Percentiles rank a stretch among this genome's conserved stretches.
Evolutionary conservation across 2,888 invertebrate genomes (phyloP).

Genomic region (Thalpophila matura): DNA sequence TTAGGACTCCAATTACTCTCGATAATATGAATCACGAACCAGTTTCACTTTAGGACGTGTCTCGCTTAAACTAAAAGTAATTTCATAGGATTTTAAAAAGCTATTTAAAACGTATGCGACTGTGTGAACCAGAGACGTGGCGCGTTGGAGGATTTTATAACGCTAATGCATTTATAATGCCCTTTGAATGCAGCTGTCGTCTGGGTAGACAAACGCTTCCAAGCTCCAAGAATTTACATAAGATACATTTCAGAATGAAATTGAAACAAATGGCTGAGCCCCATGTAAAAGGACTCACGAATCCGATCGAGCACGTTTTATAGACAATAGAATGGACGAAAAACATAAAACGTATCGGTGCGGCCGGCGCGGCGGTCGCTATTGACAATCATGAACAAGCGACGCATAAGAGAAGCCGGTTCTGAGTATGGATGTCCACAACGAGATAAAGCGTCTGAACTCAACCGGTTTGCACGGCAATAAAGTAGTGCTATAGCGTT

Average conservation of each 20-base stretch:
- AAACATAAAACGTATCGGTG: conserved; percentile 58
- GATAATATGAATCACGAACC: conserved; percentile 28
- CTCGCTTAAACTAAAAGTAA: conserved; percentile 3
- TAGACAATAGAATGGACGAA: conserved; percentile 53
- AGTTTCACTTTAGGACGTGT: conserved; percentile 8
- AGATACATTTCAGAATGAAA: conserved; percentile 42
- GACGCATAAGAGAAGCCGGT: conserved; percentile 59
- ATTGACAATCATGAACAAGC: conserved; percentile 59
- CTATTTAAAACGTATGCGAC: conserved; percentile 10
- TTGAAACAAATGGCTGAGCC: conserved; percentile 30
- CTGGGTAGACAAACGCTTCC: conserved; percentile 41
- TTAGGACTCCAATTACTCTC: conserved; percentile 36
- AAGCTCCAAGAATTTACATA: conserved; percentile 35
- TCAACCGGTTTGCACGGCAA: conserved; percentile 74
- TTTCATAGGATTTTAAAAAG: conserved; percentile 9
- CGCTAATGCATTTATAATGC: conserved; percentile 82
- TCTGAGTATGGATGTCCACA: conserved; percentile 64
- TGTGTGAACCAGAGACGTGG: conserved; percentile 16
- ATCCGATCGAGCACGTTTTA: conserved; percentile 46
- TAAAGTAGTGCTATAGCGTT: conserved; percentile 81
- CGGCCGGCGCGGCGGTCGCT: conserved; percentile 34
- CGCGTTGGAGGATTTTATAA: conserved; percentile 41
- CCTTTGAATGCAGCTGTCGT: conserved; percentile 67
- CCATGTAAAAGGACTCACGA: conserved; percentile 40
- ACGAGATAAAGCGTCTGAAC: conserved; percentile 66